phyloP scores from a whole-genome alignment of 2,797 vertebrate genomes.

The Periophthalmus magnuspinnatus region DNA sequence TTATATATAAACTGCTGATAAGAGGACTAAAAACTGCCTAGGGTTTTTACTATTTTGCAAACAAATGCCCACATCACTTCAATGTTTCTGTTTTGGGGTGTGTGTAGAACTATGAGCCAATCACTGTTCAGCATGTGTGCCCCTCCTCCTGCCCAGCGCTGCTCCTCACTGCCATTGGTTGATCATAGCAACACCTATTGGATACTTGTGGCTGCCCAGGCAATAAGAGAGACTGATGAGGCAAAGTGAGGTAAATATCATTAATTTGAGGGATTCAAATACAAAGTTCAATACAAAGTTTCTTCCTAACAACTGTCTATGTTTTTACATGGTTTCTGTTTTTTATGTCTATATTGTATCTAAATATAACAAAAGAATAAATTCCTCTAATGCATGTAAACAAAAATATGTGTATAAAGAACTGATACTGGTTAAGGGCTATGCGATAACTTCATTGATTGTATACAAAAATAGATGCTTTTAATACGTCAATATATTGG shows the following conservation, averaged over 20 bases:
- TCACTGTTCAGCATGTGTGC: constrained; percentile 50
- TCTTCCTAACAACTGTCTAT: not conserved
- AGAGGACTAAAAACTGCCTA: not conserved
- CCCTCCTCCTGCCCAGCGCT: constrained; percentile 60
- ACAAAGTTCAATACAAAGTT: not conserved
- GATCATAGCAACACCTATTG: constrained; percentile 36
- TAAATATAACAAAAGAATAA: not conserved
- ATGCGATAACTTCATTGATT: not conserved
- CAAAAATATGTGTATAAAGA: not conserved
- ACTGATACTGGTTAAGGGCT: not conserved
- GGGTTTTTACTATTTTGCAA: constrained; percentile 12
- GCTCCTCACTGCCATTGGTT: constrained; percentile 52
- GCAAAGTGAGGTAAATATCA: constrained; percentile 10
- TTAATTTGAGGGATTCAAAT: not conserved
- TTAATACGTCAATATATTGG: not conserved
- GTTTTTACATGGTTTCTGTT: not conserved
- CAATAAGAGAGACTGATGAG: constrained; percentile 40
- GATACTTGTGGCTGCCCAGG: not conserved
- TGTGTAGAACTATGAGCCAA: constrained; percentile 58
- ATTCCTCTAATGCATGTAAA: not conserved
- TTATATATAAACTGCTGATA: not conserved
- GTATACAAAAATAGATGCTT: no score
- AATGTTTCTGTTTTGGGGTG: constrained; percentile 26
- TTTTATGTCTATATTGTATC: not conserved
- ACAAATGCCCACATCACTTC: constrained; percentile 17